Base-by-base conservation (phyloP, 64 coral and sea anemone species). In the Platygyra sinensis region DNA sequence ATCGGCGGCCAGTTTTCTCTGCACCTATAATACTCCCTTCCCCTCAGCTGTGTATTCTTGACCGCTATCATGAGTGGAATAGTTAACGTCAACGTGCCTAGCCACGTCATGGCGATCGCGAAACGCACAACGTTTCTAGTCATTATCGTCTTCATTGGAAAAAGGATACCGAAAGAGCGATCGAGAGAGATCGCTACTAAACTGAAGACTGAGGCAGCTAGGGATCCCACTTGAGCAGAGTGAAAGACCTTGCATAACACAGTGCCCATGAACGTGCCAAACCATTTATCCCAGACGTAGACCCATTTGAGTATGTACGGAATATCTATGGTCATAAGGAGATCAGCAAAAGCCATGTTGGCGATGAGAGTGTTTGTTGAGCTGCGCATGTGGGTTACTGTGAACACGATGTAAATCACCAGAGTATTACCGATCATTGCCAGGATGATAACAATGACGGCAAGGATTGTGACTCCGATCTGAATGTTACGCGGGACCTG, bases 351-450 rank as follows among this genome's bases (percentile, higher is more conserved):
- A 15, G 91, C 83, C 91, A 93, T 93, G 63, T 93, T 93, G 18
- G 85, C 91, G 76, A 93, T 93, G 2, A 93, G 76, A 25, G 78
- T 93, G 74, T 93, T 93, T 28, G 86, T 93, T 19, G 91, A 78
- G 32, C 77, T 93, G 84, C 91, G 83, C 91, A 93, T 93, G 86
- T 93, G 86, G 27, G 72, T 87, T 75, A 86, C 77, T n/a, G 91
- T 79, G 46, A 46, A 93, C 15, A 93, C 91, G 33, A 82, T 80
- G 38, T 88, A 88, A 30, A 88, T 49, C 18, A 87, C 74, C 42
- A 87, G 73, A 2, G 77, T 29, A 51, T 81, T 80, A 18, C 86
- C 91, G 25, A 93, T 60, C 24, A 80, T 30, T 22, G 75, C 85
- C 49, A 81, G 30, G 12, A 91, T 50, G 79, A 91, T 77, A 82